Evolutionary conservation across 2,888 invertebrate genomes (phyloP).

Genomic region (Osmoderma eremita): DNA sequence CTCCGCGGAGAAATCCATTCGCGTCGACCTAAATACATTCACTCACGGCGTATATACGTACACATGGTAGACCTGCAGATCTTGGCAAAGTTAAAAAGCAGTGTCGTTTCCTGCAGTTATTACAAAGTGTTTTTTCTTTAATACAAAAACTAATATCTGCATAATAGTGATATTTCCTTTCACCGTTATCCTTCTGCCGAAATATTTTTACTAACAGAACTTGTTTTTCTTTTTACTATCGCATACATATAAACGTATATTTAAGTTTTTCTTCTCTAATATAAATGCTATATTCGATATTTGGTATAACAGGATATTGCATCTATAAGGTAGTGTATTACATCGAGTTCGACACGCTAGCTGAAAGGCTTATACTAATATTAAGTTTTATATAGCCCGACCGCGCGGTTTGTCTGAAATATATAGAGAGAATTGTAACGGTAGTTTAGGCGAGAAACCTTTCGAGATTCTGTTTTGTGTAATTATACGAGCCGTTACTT

Average conservation of each 20-base stretch:
- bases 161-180: constrained; percentile 25
- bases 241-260: constrained; percentile 7
- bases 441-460: constrained; percentile 38
- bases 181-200: constrained; percentile 33
- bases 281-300: constrained; percentile 21
- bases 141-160: neutral
- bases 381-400: neutral
- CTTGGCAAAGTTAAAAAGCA: constrained; percentile 11
- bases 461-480: neutral
- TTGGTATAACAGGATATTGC: constrained; percentile 33
- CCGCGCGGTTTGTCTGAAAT: neutral
- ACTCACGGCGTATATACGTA: constrained; percentile 39
- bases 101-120: constrained; percentile 2
- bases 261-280: constrained; percentile 2
- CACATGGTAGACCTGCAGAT: constrained; percentile 3
- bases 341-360: constrained; percentile 23
- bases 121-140: constrained; percentile 2
- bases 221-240: constrained; percentile 18
- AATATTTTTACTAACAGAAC: constrained; percentile 28
- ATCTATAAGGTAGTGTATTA: neutral
- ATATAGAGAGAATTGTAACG: constrained; percentile 28
- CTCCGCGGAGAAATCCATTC: constrained; percentile 42
- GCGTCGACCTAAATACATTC: constrained; percentile 46
- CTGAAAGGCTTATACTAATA: constrained; percentile 25
- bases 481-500: neutral